Evolutionary conservation across 2,888 invertebrate species (phyloP).

Genomic region (Drosophila rellima): DNA sequence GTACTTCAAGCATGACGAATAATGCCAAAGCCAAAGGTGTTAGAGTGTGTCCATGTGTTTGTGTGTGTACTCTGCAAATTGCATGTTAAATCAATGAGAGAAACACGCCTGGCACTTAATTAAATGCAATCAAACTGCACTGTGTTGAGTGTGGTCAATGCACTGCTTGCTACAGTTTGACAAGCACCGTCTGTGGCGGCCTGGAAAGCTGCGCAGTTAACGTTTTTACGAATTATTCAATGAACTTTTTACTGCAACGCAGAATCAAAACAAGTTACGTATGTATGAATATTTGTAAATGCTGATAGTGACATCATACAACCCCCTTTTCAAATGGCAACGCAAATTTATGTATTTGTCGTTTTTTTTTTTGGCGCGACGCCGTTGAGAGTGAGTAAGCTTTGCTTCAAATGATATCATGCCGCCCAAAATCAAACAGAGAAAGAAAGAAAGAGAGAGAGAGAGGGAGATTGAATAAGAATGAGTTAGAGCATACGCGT

Average conservation of each 20-base stretch:
- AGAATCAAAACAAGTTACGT: constrained; percentile 45
- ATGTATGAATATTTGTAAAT: constrained; percentile 5
- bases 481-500: constrained; percentile 12
- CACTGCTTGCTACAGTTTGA: constrained; percentile 47
- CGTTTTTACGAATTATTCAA: constrained; percentile 23
- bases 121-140: constrained; percentile 3
- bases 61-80: constrained; percentile 5
- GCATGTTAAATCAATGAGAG: constrained; percentile 33
- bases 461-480: not conserved
- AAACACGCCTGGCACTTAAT: constrained; percentile 4
- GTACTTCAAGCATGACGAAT: constrained; percentile 56
- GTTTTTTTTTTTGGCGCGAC: constrained; percentile 60
- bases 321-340: constrained; percentile 22
- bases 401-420: constrained; percentile 71
- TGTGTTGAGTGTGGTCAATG: constrained; percentile 31
- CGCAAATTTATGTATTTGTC: constrained; percentile 39
- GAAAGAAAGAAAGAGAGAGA: not conserved
- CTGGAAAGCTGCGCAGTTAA: constrained; percentile 21
- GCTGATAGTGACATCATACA: constrained; percentile 44
- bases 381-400: constrained; percentile 56
- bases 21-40: constrained; percentile 49
- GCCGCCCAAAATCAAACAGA: constrained; percentile 36
- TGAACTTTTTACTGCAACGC: constrained; percentile 49
- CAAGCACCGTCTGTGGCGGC: constrained; percentile 20
- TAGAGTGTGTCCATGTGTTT: constrained; percentile 24